Percentiles rank a stretch among this genome's conserved stretches.
These are phyloP conservation scores for Burhinus oedicnemus DNA, from an alignment of 2,113 vertebrate genomes.

Conservation along the genomic window DNA sequence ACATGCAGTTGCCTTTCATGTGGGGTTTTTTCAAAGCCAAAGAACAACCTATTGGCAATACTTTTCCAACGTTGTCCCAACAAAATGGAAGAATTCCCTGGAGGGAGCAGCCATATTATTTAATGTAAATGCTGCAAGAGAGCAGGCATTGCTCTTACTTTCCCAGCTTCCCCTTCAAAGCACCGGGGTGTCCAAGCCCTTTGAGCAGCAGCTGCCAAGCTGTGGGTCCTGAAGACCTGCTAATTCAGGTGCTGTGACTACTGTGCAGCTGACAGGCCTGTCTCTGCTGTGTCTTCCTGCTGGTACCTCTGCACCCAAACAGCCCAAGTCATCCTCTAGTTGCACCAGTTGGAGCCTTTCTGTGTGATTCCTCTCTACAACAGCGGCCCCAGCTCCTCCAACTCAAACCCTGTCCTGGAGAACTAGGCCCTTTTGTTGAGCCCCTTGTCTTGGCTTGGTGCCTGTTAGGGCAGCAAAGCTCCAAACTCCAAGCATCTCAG, in stretches of 20 bases:
- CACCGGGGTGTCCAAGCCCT: background rate
- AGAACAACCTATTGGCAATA: background rate
- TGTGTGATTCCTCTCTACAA: background rate
- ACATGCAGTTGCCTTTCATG: background rate
- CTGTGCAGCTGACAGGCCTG: too few species aligned
- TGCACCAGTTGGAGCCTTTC: background rate
- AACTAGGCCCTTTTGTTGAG: background rate
- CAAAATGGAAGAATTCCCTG: too few species aligned
- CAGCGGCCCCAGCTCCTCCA: background rate
- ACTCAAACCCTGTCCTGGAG: too few species aligned
- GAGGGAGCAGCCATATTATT: background rate
- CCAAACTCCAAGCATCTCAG: too few species aligned
- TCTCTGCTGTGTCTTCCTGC: background rate
- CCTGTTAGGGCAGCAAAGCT: background rate
- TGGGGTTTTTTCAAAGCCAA: background rate
- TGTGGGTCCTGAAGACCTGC: background rate
- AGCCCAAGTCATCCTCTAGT: accelerated
- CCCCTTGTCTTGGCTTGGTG: background rate
- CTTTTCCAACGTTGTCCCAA: background rate
- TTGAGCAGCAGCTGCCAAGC: background rate
- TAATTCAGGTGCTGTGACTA: background rate
- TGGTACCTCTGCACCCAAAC: background rate
- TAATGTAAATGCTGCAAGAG: too few species aligned
- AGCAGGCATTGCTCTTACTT: background rate
- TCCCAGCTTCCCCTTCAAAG: background rate